These are phyloP conservation scores for Agrilus mali DNA, from an alignment of 2,888 invertebrate genomes.

Conservation along the genomic window DNA sequence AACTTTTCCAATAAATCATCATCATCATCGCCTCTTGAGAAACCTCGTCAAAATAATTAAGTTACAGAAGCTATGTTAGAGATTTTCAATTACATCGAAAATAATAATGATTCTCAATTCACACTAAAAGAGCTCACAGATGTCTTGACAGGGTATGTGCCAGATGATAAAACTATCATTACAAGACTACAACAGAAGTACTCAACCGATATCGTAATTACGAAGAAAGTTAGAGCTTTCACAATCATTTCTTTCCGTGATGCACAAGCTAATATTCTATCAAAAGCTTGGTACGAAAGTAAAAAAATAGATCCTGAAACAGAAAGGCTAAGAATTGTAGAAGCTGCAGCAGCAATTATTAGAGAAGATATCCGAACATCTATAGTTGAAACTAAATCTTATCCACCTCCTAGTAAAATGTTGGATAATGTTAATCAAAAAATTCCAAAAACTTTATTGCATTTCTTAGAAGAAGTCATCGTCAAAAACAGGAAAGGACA, in stretches of 20 bases:
- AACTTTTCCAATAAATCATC: constrained; percentile 22
- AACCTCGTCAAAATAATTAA: constrained; percentile 24
- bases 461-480: constrained; percentile 23
- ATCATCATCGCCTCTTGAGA: constrained; percentile 23
- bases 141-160: constrained; percentile 21
- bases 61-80: constrained; percentile 26
- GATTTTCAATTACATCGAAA: constrained; percentile 23
- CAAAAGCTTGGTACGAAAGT: constrained; percentile 25
- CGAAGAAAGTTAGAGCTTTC: constrained; percentile 19
- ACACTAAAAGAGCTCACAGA: constrained; percentile 24
- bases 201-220: constrained; percentile 16
- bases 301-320: constrained; percentile 20
- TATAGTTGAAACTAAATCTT: constrained; percentile 23
- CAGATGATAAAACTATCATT: constrained; percentile 22
- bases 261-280: constrained; percentile 23
- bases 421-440: constrained; percentile 16
- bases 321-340: constrained; percentile 24
- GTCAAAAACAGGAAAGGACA: constrained; percentile 19
- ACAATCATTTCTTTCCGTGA: constrained; percentile 25
- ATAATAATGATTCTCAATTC: constrained; percentile 26
- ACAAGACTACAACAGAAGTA: constrained; percentile 22
- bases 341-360: constrained; percentile 28
- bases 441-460: constrained; percentile 21
- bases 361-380: constrained; percentile 26
- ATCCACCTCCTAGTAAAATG: constrained; percentile 26